Conservation (phyloP, 2,113 vertebrate genomes). For the Odontesthes bonariensis region DNA sequence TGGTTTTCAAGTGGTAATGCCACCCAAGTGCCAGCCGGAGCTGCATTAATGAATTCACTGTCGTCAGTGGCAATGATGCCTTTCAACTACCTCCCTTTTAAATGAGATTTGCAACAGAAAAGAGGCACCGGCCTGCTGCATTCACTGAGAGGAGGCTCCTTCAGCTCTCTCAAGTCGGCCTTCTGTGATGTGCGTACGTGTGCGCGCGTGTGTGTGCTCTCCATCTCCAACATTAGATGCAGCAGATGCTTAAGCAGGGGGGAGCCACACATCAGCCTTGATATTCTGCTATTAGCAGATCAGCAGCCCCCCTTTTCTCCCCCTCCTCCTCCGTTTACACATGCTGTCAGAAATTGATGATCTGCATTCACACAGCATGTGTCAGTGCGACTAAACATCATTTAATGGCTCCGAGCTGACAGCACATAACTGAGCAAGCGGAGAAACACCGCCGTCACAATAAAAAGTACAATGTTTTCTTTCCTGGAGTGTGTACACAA, state of each 20-base stretch:
- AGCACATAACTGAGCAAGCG: conserved; percentile 38
- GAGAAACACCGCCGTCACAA: conserved; percentile 25
- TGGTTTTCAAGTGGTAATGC: conserved; percentile 35
- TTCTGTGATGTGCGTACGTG: conserved; percentile 17
- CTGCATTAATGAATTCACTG: conserved; percentile 56
- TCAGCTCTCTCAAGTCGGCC: conserved; percentile 30
- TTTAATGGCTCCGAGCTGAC: conserved; percentile 58
- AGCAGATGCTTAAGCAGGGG: conserved; percentile 71
- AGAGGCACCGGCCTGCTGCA: conserved; percentile 38
- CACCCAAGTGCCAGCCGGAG: conserved; percentile 48
- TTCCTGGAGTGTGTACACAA: conserved; percentile 6
- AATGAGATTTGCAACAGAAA: conserved; percentile 52
- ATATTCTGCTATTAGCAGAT: conserved; percentile 59
- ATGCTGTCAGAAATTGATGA: conserved; percentile 71
- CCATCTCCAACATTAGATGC: conserved; percentile 28
- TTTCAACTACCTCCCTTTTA: conserved; percentile 61
- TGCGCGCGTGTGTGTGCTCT: not conserved
- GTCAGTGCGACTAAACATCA: conserved; percentile 62
- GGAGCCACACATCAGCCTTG: conserved; percentile 67
- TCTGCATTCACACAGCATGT: conserved; percentile 74
- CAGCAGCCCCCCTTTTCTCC: conserved; percentile 2
- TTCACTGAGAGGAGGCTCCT: conserved; percentile 53
- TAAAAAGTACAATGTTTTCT: conserved; percentile 12
- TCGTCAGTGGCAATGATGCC: conserved; percentile 47
- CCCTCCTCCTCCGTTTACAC: conserved; percentile 27